Conservation (phyloP, 2,888 invertebrate species). For the Sceliomorpha sp. region DNA sequence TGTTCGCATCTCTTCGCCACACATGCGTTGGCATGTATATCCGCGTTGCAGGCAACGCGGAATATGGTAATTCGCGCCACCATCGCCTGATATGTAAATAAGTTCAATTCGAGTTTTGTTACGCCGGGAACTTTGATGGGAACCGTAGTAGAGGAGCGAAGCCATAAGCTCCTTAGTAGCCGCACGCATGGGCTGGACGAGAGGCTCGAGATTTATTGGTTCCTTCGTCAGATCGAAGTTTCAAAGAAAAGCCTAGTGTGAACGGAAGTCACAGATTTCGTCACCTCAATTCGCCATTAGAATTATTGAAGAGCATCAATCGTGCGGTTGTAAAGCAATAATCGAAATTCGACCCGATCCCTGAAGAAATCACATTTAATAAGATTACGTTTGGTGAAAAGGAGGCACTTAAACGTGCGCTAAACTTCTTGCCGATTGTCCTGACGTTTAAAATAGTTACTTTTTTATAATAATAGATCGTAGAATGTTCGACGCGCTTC, state of each 20-base stretch:
- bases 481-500: no score
- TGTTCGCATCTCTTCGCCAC: conserved; percentile 61
- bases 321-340: no score
- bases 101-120: conserved; percentile 79
- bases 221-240: conserved; percentile 59
- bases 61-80: conserved; percentile 76
- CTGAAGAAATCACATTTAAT: no score
- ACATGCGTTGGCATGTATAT: conserved; percentile 76
- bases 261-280: conserved; percentile 73
- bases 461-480: no score
- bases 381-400: no score
- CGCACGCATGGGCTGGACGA: conserved; percentile 70
- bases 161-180: conserved; percentile 77
- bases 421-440: no score
- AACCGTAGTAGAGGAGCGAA: conserved; percentile 63
- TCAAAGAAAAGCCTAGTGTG: conserved; percentile 64
- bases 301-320: conserved; percentile 7
- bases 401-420: no score
- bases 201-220: conserved; percentile 78
- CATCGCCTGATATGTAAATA: conserved; percentile 79
- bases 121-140: conserved; percentile 75
- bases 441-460: no score
- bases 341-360: no score
- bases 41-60: conserved; percentile 62
- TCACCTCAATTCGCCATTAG: not conserved